A percentile compares a stretch with the other conserved stretches of the same genome.
phyloP scores from a whole-genome alignment of 1,140 invertebrate genomes.

The Brachionus koreanus region DNA sequence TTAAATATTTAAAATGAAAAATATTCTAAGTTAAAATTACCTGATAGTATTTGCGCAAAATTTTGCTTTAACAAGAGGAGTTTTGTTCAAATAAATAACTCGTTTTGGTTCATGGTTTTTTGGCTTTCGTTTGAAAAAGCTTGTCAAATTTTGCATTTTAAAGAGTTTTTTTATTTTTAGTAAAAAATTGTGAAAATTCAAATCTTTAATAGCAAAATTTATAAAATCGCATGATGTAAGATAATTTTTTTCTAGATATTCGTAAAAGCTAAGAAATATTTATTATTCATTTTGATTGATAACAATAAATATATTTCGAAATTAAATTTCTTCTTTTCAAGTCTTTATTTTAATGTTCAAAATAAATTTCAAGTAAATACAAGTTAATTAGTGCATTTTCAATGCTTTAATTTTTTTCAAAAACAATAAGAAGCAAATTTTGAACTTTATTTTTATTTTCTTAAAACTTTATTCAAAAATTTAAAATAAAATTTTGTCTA shows the following conservation, averaged over 20 bases:
- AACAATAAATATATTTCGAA: not conserved
- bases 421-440: too few species aligned
- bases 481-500: too few species aligned
- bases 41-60: slow-evolving; percentile 4
- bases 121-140: not conserved
- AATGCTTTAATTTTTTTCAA: too few species aligned
- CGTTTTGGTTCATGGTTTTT: not conserved
- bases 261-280: not conserved
- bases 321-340: too few species aligned
- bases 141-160: not conserved
- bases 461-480: too few species aligned
- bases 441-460: too few species aligned
- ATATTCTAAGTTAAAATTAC: not conserved
- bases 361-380: too few species aligned
- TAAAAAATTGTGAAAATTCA: not conserved
- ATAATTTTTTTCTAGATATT: not conserved
- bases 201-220: too few species aligned
- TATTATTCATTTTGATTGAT: not conserved
- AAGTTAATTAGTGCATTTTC: too few species aligned
- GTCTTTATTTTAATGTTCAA: too few species aligned
- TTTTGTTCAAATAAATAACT: not conserved
- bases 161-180: not conserved
- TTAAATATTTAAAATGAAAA: not conserved
- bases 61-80: not conserved
- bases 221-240: not conserved